Percentiles rank a stretch among this genome's conserved stretches.
Evolutionary conservation across 2,797 vertebrate genomes (phyloP).

Genomic region (Coranthus polyacanthus): DNA sequence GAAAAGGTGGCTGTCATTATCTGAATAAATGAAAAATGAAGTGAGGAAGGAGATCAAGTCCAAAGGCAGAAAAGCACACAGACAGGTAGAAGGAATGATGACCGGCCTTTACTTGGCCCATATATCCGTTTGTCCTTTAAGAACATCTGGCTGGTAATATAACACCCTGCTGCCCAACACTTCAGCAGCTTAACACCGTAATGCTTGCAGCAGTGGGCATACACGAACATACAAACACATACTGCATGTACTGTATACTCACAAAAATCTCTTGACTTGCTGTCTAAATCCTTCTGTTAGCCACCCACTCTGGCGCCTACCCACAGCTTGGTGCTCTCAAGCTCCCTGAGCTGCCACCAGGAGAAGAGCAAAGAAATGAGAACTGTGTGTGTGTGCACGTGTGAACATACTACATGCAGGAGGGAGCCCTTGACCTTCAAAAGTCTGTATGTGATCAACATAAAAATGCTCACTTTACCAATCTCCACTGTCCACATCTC

Average conservation of each 20-base stretch:
- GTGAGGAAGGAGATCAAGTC: constrained; percentile 19
- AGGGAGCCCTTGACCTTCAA: constrained; percentile 81
- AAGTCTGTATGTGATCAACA: constrained; percentile 79
- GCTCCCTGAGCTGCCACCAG: constrained; percentile 74
- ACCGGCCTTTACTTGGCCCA: constrained; percentile 45
- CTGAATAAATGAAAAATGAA: constrained; percentile 55
- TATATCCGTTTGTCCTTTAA: constrained; percentile 63
- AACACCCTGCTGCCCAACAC: constrained; percentile 54
- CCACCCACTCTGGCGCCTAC: constrained; percentile 54
- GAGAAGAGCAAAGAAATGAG: constrained; percentile 57
- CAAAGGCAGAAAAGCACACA: constrained; percentile 24
- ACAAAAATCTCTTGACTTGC: constrained; percentile 54
- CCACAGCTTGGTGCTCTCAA: constrained; percentile 60
- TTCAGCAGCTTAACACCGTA: constrained; percentile 61
- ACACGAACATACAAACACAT: constrained; percentile 31
- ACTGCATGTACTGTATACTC: constrained; percentile 34
- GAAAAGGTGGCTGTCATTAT: constrained; percentile 54
- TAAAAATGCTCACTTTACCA: constrained; percentile 73
- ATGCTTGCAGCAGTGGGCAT: constrained; percentile 47
- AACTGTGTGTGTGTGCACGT: constrained; percentile 22
- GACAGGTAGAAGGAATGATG: constrained; percentile 41
- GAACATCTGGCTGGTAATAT: constrained; percentile 70
- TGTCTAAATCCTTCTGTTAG: constrained; percentile 73
- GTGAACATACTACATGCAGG: constrained; percentile 47
- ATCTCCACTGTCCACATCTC: constrained; percentile 36